Evolutionary conservation across 2,113 vertebrate genomes (phyloP), one percentile per base, ranked within the genome.

Genomic region (Epinephelus moara): DNA sequence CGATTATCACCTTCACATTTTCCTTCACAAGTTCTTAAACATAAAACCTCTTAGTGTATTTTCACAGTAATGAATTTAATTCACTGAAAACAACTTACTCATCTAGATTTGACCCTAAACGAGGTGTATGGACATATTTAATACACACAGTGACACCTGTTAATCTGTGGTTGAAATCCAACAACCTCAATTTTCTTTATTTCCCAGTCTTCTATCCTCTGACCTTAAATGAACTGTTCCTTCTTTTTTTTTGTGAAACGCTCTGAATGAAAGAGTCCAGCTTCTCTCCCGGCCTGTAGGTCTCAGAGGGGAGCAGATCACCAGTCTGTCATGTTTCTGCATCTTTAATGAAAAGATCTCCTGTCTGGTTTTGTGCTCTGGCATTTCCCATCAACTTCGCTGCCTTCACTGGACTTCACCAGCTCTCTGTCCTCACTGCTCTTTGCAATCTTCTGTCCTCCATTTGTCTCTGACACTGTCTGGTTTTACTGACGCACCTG

Each of bases 281-380:
- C 19, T 14, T 14, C 25, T 53, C 37, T 73, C 14, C 5, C 14
- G 6, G 47, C 59, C 15, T 25, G 8, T 6, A 64, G 59, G n/a
- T n/a, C 59, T 57, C 40, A 40, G 21, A 57, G 15, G 4, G 30
- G 2, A 57, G 56, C 23, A 27, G 23, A 15, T 57, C 56, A 27
- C 5, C 52, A 4, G 17, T n/a, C 71, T 17, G 55, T 40, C 13
- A 17, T 40, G 15, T 21, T 17, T 19, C 52, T 73, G 70, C 55
- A 75, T 68, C 60, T 68, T 78, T 61, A 55, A 23, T 23, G 42
- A 68, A 68, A 75, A 69, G 18, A 40, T 56, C 33, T 13, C 33
- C 53, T 15, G 11, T 45, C 15, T 42, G n/a, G 21, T 50, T 49
- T 62, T 45, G 18, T 61, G 10, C 0, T 45, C 42, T 63, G 55